Base-by-base conservation (phyloP, 2,797 vertebrate genomes). In the Falco columbarius region DNA sequence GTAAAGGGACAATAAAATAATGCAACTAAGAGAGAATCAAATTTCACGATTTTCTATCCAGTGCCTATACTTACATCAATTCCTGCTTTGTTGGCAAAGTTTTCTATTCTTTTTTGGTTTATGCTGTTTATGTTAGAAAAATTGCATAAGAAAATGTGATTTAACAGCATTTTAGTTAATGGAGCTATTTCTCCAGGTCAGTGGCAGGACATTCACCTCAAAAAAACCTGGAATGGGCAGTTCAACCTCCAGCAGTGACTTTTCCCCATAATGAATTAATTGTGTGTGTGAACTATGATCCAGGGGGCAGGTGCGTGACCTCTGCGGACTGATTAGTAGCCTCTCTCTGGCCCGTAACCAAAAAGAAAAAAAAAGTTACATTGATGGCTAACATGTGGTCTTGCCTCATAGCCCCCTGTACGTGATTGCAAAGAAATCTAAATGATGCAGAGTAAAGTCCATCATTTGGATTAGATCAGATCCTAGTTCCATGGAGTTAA, bases 221-320 rank as follows among this genome's bases (percentile, higher is more conserved):
- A 95, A 97, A 94, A 19, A 61, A 83, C 75, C 89, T 96, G 96
- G 94, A 96, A 97, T 97, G 97, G 96, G 91, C 90, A 98, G 96
- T 98, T 98, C 97, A 98, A 97, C 97, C 97, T 98, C 98, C 96
- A 98, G 97, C 97, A 95, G 95, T 96, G 98, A 97, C 96, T 98
- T 96, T 96, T 95, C 84, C 90, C 98, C 98, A 98, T 98, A 98
- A 98, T 98, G 98, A 98, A 98, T 98, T 98, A 98, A 98, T 98
- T 98, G 98, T 98, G 97, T 98, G 98, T 97, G 98, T 98, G 98
- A 98, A 98, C 98, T 98, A 91, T 98, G 98, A 98, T 98, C 98
- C 97, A 91, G 95, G 87, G 98, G 98, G 98, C 98, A 98, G 97
- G 98, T 98, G 97, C 98, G 96, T 98, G 98, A 98, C 98, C 98